Percentiles rank a stretch among this genome's conserved stretches.
phyloP scores from a whole-genome alignment of 1,140 invertebrate genomes.

The Drosophila lacertosa region DNA sequence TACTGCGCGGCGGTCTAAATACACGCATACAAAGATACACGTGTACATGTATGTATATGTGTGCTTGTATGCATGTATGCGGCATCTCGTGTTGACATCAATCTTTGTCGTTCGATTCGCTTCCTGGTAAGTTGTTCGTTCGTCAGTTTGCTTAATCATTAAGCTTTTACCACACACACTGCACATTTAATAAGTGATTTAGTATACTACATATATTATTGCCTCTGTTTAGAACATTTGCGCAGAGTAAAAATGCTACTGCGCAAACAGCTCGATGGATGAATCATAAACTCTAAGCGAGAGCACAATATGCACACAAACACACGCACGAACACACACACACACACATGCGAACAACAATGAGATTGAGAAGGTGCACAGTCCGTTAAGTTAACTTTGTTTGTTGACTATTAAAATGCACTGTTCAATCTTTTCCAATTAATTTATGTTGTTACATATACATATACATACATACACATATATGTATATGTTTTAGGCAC shows the following conservation, averaged over 20 bases:
- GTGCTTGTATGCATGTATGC: slow-evolving; percentile 13
- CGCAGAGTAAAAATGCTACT: slow-evolving; percentile 62
- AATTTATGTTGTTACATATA: background rate
- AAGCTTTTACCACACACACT: slow-evolving; percentile 55
- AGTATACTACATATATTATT: slow-evolving; percentile 40
- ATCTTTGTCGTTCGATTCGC: slow-evolving; percentile 75
- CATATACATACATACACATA: too few relatives aligned
- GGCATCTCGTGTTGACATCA: slow-evolving; percentile 74
- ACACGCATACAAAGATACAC: background rate
- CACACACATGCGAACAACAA: slow-evolving; percentile 17
- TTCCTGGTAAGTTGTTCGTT: slow-evolving; percentile 59
- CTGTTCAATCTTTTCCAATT: background rate
- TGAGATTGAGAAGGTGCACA: slow-evolving; percentile 35
- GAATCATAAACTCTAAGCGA: slow-evolving; percentile 72
- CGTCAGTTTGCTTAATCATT: slow-evolving; percentile 46
- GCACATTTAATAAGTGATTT: slow-evolving; percentile 58
- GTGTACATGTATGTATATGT: background rate
- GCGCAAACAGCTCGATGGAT: slow-evolving; percentile 72
- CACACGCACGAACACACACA: slow-evolving; percentile 11
- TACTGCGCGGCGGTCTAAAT: slow-evolving; percentile 49
- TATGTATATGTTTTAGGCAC: background rate
- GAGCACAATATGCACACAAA: too few relatives aligned
- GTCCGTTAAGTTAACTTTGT: slow-evolving; percentile 29
- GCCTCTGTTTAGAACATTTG: slow-evolving; percentile 53
- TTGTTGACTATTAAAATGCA: slow-evolving; percentile 1